Base-by-base conservation (phyloP, 2,888 invertebrate genomes). In the Unio delphinus region DNA sequence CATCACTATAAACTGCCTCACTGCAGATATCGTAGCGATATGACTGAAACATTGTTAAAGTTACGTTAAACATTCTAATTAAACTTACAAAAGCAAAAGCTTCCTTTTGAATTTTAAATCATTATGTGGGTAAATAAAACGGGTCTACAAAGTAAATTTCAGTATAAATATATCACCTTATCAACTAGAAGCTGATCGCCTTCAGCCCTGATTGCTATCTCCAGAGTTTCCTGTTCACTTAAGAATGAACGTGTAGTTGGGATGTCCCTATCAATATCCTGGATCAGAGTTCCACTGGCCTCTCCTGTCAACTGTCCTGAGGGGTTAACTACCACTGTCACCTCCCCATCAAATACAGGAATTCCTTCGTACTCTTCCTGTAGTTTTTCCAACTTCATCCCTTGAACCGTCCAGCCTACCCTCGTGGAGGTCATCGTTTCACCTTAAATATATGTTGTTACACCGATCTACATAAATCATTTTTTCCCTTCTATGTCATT, bases 301-400 rank as follows among this genome's bases (percentile, higher is more conserved):
- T 80, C 78, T 0, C 78, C 72, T 1, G 80, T 78, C 1, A 76
- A 61, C 23, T 63, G 61, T 7, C 78, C 78, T 18, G 62, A 28
- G 20, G 61, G 58, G 26, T 73, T 73, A 17, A 71, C 72, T 55
- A 78, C 78, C 20, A 80, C 72, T 23, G 81, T 76, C 3, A 83
- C 75, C 23, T 69, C 67, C 1, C 70, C 68, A 60, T 79, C 83
- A 60, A 71, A 80, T 15, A 83, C 78, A 1, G 75, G 73, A n/a
- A 79, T 56, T 0, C 81, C 80, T 11, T 71, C 59, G 59, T 72
- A 83, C 0, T 64, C 76, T 65, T 83, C 81, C 28, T 79, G 75
- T 54, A 80, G 65, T 60, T 76, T 77, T 61, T 75, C 73, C 15
- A 80, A 68, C 8, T 60, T 68, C 3, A 75, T 76, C 4, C 81